phyloP scores from a whole-genome alignment of 2,113 vertebrate species.

The Grus americana region DNA sequence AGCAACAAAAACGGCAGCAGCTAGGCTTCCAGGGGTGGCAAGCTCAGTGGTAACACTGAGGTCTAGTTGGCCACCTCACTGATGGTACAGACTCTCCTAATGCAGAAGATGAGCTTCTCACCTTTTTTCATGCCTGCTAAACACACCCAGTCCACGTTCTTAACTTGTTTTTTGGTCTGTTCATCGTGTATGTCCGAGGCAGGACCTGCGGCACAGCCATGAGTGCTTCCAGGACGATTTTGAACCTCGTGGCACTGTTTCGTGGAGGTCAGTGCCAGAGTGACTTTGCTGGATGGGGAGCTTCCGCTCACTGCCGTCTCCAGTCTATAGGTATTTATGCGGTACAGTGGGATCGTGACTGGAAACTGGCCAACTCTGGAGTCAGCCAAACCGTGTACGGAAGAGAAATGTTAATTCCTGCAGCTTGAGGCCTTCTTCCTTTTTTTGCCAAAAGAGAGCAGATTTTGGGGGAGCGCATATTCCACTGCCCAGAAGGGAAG shows the following conservation, averaged over 20 bases:
- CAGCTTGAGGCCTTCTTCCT: neutral
- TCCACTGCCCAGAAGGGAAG: neutral
- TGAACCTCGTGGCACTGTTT: neutral
- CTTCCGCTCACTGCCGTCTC: neutral
- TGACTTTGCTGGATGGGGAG: neutral
- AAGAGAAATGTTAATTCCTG: conserved; percentile 7
- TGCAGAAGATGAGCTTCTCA: neutral
- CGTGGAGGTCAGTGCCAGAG: neutral
- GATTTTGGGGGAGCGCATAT: fast-evolving
- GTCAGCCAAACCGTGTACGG: neutral
- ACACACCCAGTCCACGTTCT: neutral
- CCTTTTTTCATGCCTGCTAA: neutral
- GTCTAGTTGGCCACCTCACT: neutral
- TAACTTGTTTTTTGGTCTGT: neutral
- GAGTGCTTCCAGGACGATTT: neutral
- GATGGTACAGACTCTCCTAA: neutral
- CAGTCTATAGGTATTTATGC: neutral
- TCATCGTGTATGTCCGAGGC: neutral
- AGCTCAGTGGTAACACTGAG: neutral
- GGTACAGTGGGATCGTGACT: neutral
- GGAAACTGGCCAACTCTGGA: neutral
- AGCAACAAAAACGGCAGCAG: neutral
- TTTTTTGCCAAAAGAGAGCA: neutral
- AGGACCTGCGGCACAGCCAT: neutral
- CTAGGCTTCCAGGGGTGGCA: neutral